A percentile compares a stretch with the other conserved stretches of the same genome.
Evolutionary conservation across 2,113 vertebrate species (phyloP).

Genomic region (Cheilinus undulatus): DNA sequence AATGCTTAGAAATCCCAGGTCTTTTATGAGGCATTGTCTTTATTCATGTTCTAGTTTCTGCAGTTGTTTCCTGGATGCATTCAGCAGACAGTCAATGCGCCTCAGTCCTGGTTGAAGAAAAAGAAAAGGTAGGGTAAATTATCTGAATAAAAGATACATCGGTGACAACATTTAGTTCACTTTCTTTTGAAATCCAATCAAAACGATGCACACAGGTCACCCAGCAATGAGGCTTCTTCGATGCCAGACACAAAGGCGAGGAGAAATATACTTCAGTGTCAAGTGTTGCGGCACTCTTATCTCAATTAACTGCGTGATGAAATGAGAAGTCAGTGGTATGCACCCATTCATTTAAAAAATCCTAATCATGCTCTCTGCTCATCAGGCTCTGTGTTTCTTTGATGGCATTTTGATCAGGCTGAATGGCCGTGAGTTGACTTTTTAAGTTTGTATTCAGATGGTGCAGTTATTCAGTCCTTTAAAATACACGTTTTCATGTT

Average conservation of each 20-base stretch:
- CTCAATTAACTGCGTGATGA: constrained; percentile 29
- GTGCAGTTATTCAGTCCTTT: constrained; percentile 1
- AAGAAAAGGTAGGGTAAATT: constrained; percentile 33
- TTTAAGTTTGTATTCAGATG: constrained; percentile 26
- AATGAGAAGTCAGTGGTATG: constrained; percentile 25
- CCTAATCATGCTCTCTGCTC: background rate
- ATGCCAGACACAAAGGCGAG: constrained; percentile 15
- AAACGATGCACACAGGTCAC: constrained; percentile 19
- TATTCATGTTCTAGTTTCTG: background rate
- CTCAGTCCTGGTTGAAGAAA: background rate
- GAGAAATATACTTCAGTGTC: constrained; percentile 40
- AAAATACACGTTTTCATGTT: constrained; percentile 1
- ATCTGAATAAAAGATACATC: constrained; percentile 29
- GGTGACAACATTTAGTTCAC: constrained; percentile 35
- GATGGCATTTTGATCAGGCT: constrained; percentile 37
- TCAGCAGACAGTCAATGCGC: constrained; percentile 14
- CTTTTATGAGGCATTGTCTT: constrained; percentile 14
- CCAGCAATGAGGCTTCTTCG: constrained; percentile 18
- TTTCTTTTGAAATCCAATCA: constrained; percentile 36
- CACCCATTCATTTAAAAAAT: constrained; percentile 14
- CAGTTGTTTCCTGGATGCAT: constrained; percentile 5
- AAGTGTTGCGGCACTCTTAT: constrained; percentile 38
- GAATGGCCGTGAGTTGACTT: constrained; percentile 36
- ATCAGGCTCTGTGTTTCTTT: constrained; percentile 35
- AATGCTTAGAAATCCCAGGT: background rate